Percentiles rank a stretch among this genome's conserved stretches.
Conservation (phyloP, 2,797 vertebrate genomes). For the Chelonia mydas region DNA sequence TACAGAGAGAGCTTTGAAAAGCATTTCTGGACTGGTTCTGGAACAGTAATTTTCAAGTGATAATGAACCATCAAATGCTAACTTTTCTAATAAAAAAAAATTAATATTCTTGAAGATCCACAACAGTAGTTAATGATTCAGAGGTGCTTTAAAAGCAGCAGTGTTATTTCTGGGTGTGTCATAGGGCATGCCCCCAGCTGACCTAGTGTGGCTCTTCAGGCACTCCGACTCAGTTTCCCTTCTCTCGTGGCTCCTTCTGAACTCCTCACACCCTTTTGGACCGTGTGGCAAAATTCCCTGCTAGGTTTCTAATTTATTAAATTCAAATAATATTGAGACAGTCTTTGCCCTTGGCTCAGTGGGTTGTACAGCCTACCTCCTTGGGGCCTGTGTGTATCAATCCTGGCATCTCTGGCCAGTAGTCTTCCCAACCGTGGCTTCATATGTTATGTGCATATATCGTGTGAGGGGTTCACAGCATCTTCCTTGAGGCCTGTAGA, state of each 20-base stretch:
- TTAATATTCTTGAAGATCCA: constrained; percentile 43
- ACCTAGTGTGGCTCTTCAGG: background rate
- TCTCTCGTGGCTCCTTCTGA: background rate
- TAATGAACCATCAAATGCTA: constrained; percentile 34
- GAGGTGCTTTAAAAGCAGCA: constrained; percentile 47
- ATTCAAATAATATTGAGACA: background rate
- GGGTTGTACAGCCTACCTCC: background rate
- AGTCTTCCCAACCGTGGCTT: background rate
- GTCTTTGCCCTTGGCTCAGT: background rate
- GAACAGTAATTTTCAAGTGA: constrained; percentile 16
- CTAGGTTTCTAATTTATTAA: background rate
- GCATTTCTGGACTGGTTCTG: background rate
- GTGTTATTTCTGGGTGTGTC: constrained; percentile 42
- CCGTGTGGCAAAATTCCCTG: background rate
- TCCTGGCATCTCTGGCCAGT: background rate
- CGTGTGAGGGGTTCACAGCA: background rate
- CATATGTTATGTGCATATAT: background rate
- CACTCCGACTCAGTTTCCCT: background rate
- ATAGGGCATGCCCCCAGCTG: background rate
- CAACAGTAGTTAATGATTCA: constrained; percentile 21
- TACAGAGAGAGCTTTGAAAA: background rate
- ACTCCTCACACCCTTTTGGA: background rate
- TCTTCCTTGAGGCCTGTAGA: background rate
- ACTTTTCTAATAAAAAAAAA: no score
- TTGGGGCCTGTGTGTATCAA: background rate